phyloP scores from a whole-genome alignment of 2,888 invertebrate species.

The Dorcus parallelipipedus region DNA sequence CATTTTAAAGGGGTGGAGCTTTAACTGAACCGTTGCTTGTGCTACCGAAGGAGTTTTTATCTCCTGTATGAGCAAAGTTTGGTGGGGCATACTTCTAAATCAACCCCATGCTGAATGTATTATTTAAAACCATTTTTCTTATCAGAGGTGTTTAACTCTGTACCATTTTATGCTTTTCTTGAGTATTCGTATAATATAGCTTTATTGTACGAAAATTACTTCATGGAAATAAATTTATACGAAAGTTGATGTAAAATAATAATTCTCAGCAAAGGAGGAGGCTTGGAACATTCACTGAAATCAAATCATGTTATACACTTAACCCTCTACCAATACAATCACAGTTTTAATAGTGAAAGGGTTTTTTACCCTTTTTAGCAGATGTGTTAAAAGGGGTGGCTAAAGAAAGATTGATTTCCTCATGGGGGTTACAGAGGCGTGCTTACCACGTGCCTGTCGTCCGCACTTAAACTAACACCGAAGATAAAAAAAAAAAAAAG shows the following conservation, averaged over 20 bases:
- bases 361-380: slow-evolving; percentile 23
- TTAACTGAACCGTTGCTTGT: too few relatives aligned
- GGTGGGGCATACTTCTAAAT: too few relatives aligned
- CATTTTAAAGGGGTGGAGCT: too few relatives aligned
- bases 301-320: slow-evolving; percentile 2
- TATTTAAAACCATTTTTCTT: too few relatives aligned
- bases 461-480: neutral
- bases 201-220: neutral
- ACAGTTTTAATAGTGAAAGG: slow-evolving; percentile 11
- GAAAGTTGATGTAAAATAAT: too few relatives aligned
- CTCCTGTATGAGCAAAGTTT: too few relatives aligned
- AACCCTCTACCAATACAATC: slow-evolving; percentile 10
- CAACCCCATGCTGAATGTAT: too few relatives aligned
- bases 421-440: slow-evolving; percentile 12
- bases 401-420: slow-evolving; percentile 3
- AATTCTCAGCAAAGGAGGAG: too few relatives aligned
- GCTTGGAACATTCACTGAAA: neutral
- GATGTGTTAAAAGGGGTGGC: slow-evolving; percentile 21
- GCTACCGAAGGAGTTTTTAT: too few relatives aligned
- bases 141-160: neutral
- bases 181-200: neutral
- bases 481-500: too few relatives aligned
- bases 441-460: slow-evolving; percentile 13
- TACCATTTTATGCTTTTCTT: neutral
- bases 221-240: too few relatives aligned